These are phyloP conservation scores for Tetraodon nigroviridis DNA, from an alignment of 2,113 vertebrate species.

Conservation along the genomic window DNA sequence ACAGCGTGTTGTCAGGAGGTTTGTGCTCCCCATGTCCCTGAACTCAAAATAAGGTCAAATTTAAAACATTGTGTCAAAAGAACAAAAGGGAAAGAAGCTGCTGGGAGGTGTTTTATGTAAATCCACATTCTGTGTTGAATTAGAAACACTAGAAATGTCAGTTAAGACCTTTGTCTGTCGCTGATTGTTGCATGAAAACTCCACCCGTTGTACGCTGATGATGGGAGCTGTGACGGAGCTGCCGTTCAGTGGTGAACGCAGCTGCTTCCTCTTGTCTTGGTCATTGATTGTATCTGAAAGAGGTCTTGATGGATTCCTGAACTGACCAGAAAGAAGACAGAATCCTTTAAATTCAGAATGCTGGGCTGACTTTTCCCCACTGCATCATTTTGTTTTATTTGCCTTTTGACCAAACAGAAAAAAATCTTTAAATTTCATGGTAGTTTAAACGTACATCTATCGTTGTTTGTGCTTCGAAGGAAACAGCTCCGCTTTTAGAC, in stretches of 20 bases:
- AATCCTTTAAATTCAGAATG: too few relatives aligned
- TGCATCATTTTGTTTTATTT: too few relatives aligned
- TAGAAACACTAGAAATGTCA: neutral
- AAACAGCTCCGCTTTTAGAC: neutral
- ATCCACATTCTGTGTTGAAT: constrained; percentile 25
- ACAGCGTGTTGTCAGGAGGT: constrained; percentile 50
- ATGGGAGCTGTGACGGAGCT: too few relatives aligned
- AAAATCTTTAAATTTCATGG: too few relatives aligned
- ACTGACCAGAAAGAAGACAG: too few relatives aligned
- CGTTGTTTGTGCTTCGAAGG: neutral
- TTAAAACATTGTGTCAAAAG: constrained; percentile 29
- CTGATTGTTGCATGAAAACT: neutral
- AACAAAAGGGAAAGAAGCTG: constrained; percentile 1
- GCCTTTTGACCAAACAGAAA: too few relatives aligned
- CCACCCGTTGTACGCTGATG: neutral
- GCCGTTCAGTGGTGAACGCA: too few relatives aligned
- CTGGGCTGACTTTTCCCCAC: too few relatives aligned
- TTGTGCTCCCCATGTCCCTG: constrained; percentile 46
- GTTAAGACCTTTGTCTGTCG: neutral
- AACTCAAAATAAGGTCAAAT: constrained; percentile 58
- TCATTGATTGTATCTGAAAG: too few relatives aligned
- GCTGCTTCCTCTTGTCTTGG: too few relatives aligned
- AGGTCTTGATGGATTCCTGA: too few relatives aligned
- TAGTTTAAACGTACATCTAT: too few relatives aligned
- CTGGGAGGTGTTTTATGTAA: constrained; percentile 41